Conservation (phyloP, 30 jellyfish, hydroid and myxozoan species). For the Mastigias papua region DNA sequence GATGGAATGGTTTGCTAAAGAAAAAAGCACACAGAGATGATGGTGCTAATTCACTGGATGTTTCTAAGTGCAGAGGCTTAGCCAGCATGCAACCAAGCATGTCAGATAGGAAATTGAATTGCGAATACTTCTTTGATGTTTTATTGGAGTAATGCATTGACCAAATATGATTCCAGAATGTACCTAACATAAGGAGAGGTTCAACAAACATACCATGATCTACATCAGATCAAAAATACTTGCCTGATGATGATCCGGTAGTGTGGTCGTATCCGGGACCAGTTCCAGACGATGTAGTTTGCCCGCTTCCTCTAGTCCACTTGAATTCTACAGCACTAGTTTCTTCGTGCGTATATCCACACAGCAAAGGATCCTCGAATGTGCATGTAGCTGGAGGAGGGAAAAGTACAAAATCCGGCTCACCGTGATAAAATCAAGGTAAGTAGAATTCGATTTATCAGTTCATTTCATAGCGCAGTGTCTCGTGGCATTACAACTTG, state of each 20-base stretch:
- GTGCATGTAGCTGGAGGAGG: slow-evolving; percentile 81
- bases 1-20: too few species aligned
- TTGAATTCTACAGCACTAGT: slow-evolving; percentile 71
- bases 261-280: slow-evolving; percentile 95
- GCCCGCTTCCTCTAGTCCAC: slow-evolving; percentile 82
- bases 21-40: too few species aligned
- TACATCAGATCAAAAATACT: background rate
- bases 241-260: slow-evolving; percentile 72
- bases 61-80: too few species aligned
- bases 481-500: too few species aligned
- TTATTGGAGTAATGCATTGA: too few species aligned
- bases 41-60: too few species aligned
- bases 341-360: slow-evolving; percentile 87
- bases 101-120: too few species aligned
- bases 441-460: background rate
- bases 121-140: too few species aligned
- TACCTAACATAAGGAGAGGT: background rate
- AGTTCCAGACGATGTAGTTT: slow-evolving; percentile 76
- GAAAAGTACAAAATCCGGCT: background rate
- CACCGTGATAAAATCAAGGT: background rate
- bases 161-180: too few species aligned
- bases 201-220: background rate
- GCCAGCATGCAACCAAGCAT: too few species aligned
- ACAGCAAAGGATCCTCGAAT: slow-evolving; percentile 72
- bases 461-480: too few species aligned